Conservation (phyloP, 2,797 vertebrate species). For the Poecilia wingei region DNA sequence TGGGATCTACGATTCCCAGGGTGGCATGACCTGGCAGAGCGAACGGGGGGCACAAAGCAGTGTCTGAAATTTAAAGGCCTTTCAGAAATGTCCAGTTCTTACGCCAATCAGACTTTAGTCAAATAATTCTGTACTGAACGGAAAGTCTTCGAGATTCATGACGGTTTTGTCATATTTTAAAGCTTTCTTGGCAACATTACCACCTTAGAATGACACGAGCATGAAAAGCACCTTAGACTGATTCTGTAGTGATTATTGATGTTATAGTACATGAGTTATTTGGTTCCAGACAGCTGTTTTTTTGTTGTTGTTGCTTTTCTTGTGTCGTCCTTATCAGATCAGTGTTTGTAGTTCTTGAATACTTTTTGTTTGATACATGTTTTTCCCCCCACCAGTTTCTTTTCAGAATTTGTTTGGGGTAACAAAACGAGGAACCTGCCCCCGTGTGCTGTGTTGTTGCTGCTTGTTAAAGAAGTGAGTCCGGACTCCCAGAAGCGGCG, state of each 20-base stretch:
- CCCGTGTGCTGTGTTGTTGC: neutral
- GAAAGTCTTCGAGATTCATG: neutral
- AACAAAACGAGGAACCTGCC: neutral
- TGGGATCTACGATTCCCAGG: neutral
- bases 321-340: neutral
- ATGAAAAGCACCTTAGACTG: neutral
- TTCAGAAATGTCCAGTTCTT: neutral
- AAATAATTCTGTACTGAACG: neutral
- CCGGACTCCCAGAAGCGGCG: conserved; percentile 33
- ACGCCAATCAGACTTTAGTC: neutral
- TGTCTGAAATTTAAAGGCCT: neutral
- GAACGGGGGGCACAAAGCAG: neutral
- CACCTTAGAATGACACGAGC: neutral
- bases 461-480: neutral
- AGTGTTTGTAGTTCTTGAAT: neutral
- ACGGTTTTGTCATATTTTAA: neutral
- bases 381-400: too few species aligned
- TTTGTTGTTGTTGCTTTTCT: neutral
- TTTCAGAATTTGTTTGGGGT: neutral
- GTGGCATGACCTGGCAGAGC: neutral
- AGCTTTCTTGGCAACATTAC: neutral
- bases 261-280: neutral
- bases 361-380: neutral
- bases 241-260: neutral
- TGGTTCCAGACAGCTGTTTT: neutral